Percentiles rank a stretch among this genome's conserved stretches.
phyloP scores from a whole-genome alignment of 2,888 invertebrate species.

The Megaustenia siamemsis region DNA sequence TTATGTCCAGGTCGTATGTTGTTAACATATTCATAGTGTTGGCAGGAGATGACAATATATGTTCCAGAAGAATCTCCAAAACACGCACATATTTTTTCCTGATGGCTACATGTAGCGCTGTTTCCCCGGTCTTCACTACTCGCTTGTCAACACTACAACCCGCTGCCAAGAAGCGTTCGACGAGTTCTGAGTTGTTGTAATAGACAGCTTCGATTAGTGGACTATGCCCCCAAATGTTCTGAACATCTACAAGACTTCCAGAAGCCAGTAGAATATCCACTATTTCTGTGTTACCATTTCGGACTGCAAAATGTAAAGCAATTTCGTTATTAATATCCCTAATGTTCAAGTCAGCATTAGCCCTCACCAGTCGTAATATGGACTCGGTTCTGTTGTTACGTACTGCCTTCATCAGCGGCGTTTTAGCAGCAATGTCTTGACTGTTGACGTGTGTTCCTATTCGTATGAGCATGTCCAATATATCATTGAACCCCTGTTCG shows the following conservation, averaged over 20 bases:
- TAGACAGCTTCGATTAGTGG: constrained; percentile 79
- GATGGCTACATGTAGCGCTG: constrained; percentile 78
- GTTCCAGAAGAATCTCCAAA: constrained; percentile 72
- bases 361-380: constrained; percentile 72
- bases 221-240: constrained; percentile 78
- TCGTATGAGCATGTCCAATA: constrained; percentile 75
- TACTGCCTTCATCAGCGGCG: constrained; percentile 79
- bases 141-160: constrained; percentile 76
- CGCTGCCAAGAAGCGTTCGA: constrained; percentile 71
- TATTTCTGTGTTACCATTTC: constrained; percentile 75
- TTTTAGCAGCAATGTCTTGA: constrained; percentile 78
- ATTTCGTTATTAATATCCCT: constrained; percentile 78
- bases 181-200: constrained; percentile 77
- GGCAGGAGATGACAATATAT: constrained; percentile 75
- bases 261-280: constrained; percentile 73
- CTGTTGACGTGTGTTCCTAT: constrained; percentile 75
- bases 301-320: constrained; percentile 77
- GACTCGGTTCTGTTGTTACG: constrained; percentile 77
- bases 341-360: constrained; percentile 75
- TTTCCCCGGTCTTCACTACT: constrained; percentile 77
- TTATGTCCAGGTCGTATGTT: constrained; percentile 76
- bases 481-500: constrained; percentile 76
- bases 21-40: constrained; percentile 74
- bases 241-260: constrained; percentile 75
- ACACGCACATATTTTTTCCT: constrained; percentile 77